A percentile compares a stretch with the other conserved stretches of the same genome.
Conservation (phyloP, 2,113 vertebrate species). For the Antennarius striatus region DNA sequence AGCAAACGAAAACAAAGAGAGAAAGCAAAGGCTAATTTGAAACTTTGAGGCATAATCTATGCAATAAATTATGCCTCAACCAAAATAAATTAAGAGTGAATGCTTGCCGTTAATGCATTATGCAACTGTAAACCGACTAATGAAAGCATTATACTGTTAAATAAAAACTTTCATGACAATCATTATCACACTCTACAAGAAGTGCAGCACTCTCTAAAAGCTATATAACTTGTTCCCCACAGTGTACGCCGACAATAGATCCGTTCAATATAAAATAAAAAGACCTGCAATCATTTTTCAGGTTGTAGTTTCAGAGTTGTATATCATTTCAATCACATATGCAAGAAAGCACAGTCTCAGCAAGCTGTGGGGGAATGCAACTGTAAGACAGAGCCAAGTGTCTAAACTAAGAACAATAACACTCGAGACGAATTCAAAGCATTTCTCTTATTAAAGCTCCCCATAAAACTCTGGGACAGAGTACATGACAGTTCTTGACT, state of each 20-base stretch:
- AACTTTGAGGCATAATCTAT: slow-evolving; percentile 28
- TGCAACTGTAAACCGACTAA: slow-evolving; percentile 47
- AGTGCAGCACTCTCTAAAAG: slow-evolving; percentile 46
- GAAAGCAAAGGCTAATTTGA: slow-evolving; percentile 13
- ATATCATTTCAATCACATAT: slow-evolving; percentile 44
- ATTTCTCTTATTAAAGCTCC: slow-evolving; percentile 61
- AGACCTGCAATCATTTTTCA: slow-evolving; percentile 41
- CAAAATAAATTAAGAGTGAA: slow-evolving; percentile 22
- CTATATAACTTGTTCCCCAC: slow-evolving; percentile 25
- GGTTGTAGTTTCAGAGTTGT: slow-evolving; percentile 32
- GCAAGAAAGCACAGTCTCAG: slow-evolving; percentile 17
- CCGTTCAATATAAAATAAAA: slow-evolving; percentile 41
- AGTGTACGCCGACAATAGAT: slow-evolving; percentile 26
- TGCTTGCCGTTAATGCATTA: slow-evolving; percentile 29
- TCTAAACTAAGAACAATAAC: slow-evolving; percentile 67
- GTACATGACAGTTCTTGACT: slow-evolving; percentile 54
- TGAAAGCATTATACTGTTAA: slow-evolving; percentile 39
- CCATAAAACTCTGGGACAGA: slow-evolving; percentile 47
- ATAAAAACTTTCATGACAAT: slow-evolving; percentile 56
- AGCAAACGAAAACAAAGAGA: background rate
- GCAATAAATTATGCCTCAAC: slow-evolving; percentile 32
- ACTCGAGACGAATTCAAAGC: slow-evolving; percentile 58
- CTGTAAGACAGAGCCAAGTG: slow-evolving; percentile 44
- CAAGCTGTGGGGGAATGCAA: slow-evolving; percentile 32
- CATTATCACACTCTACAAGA: slow-evolving; percentile 63